Conservation (phyloP, 2,888 invertebrate species). For the Synergus itoensis region DNA sequence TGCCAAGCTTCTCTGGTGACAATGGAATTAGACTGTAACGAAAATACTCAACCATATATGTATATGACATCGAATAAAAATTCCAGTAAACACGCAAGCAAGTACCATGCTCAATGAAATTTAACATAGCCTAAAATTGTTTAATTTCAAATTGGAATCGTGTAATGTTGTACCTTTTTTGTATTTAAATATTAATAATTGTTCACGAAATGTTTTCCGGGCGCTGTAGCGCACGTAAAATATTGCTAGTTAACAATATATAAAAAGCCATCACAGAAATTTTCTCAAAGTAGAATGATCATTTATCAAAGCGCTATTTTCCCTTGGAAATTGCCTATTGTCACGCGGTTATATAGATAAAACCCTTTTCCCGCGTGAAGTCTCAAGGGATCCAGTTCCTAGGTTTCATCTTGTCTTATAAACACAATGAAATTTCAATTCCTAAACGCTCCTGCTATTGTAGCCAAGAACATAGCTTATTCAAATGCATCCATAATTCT, state of each 20-base stretch:
- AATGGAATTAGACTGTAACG: constrained; percentile 42
- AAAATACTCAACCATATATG: constrained; percentile 8
- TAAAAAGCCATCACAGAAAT: neutral
- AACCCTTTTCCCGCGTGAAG: neutral
- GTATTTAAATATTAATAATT: no score
- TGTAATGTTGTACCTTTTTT: no score
- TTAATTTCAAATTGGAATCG: neutral
- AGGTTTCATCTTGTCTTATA: neutral
- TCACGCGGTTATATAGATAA: neutral
- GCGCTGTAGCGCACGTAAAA: no score
- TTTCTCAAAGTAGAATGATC: neutral
- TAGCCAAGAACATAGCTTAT: constrained; percentile 2
- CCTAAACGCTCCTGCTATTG: neutral
- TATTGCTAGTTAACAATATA: neutral
- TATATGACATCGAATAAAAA: no score
- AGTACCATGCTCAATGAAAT: no score
- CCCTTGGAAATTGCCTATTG: neutral
- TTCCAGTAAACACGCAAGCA: no score
- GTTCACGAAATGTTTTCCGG: no score
- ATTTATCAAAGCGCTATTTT: neutral
- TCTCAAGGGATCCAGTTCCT: neutral
- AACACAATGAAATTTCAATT: constrained; percentile 2
- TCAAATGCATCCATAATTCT: neutral
- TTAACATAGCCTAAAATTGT: no score
- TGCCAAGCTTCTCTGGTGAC: constrained; percentile 52